phyloP scores from a whole-genome alignment of 2,113 vertebrate species.

The Onychostruthus taczanowskii region DNA sequence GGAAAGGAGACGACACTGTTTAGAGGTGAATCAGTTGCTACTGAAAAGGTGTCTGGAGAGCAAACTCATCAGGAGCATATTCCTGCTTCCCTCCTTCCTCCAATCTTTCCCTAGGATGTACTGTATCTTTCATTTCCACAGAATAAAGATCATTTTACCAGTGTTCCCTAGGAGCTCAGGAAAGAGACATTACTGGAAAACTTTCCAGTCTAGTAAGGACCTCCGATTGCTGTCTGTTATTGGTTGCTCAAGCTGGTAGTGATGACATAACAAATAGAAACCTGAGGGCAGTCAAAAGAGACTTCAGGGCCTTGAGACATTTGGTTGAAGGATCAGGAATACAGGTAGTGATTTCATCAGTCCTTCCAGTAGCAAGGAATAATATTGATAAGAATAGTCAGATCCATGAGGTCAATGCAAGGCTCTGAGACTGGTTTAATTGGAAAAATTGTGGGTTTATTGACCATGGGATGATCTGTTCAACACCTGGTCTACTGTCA shows the following conservation, averaged over 20 bases:
- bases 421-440: not conserved
- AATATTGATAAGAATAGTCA: not conserved
- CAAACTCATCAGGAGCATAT: not conserved
- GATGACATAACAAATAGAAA: not conserved
- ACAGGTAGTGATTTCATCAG: not conserved
- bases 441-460: not conserved
- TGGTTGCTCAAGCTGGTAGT: not conserved
- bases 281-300: not conserved
- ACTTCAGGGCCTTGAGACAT: not conserved
- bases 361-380: not conserved
- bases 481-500: not conserved
- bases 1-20: not conserved
- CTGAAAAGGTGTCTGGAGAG: not conserved
- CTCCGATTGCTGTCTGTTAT: not conserved
- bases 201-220: not conserved
- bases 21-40: not conserved
- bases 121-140: not conserved
- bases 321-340: not conserved
- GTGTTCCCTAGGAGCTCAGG: not conserved
- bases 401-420: not conserved
- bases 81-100: not conserved
- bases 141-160: not conserved
- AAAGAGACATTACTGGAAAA: not conserved
- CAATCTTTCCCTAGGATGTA: not conserved
- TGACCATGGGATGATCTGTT: not conserved